These are phyloP conservation scores for Volucella zonaria DNA, from an alignment of 2,888 invertebrate genomes.

Conservation along the genomic window DNA sequence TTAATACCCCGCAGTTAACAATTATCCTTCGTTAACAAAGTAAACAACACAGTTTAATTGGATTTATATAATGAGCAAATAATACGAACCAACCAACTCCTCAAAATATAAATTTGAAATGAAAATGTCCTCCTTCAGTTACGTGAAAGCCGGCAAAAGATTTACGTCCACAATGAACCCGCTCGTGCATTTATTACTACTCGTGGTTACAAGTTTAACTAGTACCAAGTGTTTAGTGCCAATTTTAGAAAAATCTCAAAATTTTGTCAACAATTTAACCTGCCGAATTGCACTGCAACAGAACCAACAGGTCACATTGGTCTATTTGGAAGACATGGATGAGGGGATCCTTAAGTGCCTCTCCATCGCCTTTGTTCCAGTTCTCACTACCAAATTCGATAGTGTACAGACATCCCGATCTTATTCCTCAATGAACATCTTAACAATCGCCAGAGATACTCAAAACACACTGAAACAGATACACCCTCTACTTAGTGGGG, in stretches of 20 bases:
- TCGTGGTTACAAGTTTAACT: background rate
- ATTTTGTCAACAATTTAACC: background rate
- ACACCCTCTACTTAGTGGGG: background rate
- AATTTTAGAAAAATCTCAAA: background rate
- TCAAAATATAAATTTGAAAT: background rate
- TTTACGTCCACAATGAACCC: background rate
- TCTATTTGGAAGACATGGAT: constrained; percentile 41
- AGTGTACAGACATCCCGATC: background rate
- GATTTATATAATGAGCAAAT: background rate
- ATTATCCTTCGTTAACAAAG: constrained; percentile 17
- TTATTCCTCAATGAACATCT: constrained; percentile 35
- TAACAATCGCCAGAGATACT: constrained; percentile 14
- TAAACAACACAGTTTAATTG: constrained; percentile 5
- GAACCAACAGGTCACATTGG: constrained; percentile 34
- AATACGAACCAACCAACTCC: background rate
- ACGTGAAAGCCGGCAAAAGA: background rate
- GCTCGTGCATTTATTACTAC: background rate
- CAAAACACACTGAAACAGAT: constrained; percentile 14
- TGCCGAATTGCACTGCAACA: constrained; percentile 38
- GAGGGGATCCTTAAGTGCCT: constrained; percentile 39
- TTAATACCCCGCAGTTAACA: constrained; percentile 8
- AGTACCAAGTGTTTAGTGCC: background rate
- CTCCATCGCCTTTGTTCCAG: constrained; percentile 11
- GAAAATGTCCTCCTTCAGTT: constrained; percentile 1
- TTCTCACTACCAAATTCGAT: background rate